Evolutionary conservation across 2,888 invertebrate genomes (phyloP).

Genomic region (Beris morrisii): DNA sequence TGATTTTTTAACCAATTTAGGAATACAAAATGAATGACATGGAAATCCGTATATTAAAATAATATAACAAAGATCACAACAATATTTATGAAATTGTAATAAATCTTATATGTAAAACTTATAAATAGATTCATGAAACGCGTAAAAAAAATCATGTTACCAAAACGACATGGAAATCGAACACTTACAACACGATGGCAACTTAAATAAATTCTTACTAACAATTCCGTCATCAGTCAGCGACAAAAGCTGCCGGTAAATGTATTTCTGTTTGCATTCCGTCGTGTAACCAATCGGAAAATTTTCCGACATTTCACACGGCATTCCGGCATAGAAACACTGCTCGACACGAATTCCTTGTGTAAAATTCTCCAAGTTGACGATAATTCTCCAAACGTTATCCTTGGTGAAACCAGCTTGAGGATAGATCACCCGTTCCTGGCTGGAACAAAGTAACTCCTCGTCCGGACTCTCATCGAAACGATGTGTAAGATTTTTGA

Average conservation of each 20-base stretch:
- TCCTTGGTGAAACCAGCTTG: neutral
- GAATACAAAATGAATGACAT: no score
- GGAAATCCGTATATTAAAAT: no score
- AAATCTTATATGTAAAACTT: no score
- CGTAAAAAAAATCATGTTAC: no score
- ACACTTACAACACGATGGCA: slow-evolving; percentile 6
- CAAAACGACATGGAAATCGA: no score
- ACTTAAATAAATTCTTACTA: neutral
- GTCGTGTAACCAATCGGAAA: neutral
- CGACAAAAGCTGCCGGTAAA: neutral
- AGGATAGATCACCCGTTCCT: neutral
- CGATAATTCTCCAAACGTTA: neutral
- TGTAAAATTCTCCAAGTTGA: neutral
- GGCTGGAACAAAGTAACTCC: slow-evolving; percentile 55
- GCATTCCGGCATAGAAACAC: neutral
- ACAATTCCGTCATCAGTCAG: neutral
- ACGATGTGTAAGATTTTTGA: slow-evolving; percentile 58
- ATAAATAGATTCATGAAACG: no score
- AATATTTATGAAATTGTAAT: no score
- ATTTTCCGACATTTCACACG: neutral
- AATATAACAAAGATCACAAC: no score
- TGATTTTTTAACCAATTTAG: no score
- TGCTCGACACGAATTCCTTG: slow-evolving; percentile 11
- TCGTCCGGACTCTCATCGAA: slow-evolving; percentile 55
- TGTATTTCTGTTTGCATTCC: neutral